Evolutionary conservation across 2,888 invertebrate genomes (phyloP), one percentile per base, ranked within the genome.

Genomic region (Eucriotettix oculatus): DNA sequence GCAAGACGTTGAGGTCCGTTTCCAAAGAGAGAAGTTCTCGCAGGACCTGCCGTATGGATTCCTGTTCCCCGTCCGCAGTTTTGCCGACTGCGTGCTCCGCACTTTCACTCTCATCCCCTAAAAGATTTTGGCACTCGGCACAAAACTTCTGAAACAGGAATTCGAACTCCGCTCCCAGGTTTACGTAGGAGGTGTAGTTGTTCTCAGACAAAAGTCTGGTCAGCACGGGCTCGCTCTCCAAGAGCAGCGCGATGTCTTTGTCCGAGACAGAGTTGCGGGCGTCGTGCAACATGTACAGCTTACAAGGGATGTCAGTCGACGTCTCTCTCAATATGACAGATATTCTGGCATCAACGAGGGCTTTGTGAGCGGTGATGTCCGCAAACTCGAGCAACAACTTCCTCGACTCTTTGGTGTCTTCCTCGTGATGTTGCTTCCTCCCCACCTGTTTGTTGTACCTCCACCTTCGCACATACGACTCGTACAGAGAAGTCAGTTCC

Each of bases 331-430:
- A 81, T 56, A 87, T 75, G 57, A 87, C 83, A 57, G 81, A 79
- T 66, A 88, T 83, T 67, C 87, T 79, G 59, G 88, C 86, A 73
- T 89, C 87, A 59, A 89, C 81, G 61, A 89, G 74, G 52, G 86
- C 84, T 71, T 86, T 86, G 67, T 86, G 86, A 42, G 86, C 85
- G 56, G 85, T 76, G 59, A 86, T 78, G 68, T 86, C 86, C 14
- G 85, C 83, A 68, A 84, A 84, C 69, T 84, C 84, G 54, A 77
- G 76, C 60, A 87, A 69, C 43, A 83, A 68, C 58, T 74, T 75
- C 16, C 76, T 63, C 3, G 67, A 63, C 29, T 69, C 68, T 59
- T 68, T 64, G 58, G 67, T 66, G 29, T 65, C 66, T 40, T 66
- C 66, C 53, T 68, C 67, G n/a, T 57, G 55, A 52, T 58, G 58